Conservation (phyloP, 1,140 invertebrate species). For the Apis laboriosa region DNA sequence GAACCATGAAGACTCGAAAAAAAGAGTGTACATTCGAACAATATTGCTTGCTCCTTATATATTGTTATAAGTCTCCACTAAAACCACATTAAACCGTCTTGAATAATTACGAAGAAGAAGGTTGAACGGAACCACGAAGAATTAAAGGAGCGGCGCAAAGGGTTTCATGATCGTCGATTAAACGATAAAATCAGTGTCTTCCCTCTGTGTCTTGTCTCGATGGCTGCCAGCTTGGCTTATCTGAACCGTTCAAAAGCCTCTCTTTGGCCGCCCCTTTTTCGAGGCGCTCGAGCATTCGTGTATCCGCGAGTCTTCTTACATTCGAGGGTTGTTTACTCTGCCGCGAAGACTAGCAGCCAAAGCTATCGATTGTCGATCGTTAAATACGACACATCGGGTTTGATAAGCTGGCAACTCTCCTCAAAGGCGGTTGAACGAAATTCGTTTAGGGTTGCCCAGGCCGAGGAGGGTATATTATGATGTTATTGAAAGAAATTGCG, state of each 20-base stretch:
- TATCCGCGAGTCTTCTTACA: conserved; percentile 5
- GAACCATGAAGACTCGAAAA: too few relatives aligned
- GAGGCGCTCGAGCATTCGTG: conserved; percentile 5
- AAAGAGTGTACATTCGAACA: too few relatives aligned
- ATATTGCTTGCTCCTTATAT: too few relatives aligned
- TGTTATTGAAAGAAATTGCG: not conserved
- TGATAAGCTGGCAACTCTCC: conserved; percentile 42
- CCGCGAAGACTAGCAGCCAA: not conserved
- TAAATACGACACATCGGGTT: conserved; percentile 32
- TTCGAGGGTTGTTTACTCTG: not conserved
- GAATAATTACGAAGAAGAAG: not conserved
- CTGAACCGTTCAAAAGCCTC: not conserved
- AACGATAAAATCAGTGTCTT: not conserved
- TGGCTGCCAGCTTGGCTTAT: not conserved
- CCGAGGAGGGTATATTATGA: not conserved
- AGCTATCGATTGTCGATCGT: conserved; percentile 40
- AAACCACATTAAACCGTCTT: not conserved
- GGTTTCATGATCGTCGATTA: not conserved
- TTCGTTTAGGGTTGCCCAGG: not conserved
- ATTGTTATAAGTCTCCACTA: not conserved
- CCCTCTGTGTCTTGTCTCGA: not conserved
- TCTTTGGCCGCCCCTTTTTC: not conserved
- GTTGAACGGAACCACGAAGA: not conserved
- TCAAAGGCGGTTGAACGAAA: conserved; percentile 15
- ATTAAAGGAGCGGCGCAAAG: not conserved